phyloP scores from a whole-genome alignment of 2,888 invertebrate species.

The Phorcus lineatus region DNA sequence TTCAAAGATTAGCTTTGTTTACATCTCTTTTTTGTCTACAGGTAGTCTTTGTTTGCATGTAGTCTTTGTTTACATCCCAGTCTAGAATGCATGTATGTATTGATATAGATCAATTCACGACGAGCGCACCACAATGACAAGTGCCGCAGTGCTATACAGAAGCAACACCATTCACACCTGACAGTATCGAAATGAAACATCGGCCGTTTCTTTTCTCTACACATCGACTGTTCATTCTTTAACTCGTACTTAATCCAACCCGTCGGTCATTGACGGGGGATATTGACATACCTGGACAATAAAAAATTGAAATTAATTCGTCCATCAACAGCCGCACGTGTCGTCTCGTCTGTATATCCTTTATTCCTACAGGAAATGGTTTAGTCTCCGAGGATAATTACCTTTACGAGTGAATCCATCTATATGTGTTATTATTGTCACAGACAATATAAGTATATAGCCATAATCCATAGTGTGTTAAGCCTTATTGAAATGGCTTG shows the following conservation, averaged over 20 bases:
- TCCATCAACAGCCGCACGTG: constrained; percentile 30
- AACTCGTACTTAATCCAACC: background rate
- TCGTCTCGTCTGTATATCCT: background rate
- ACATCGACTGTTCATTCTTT: background rate
- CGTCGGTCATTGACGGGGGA: background rate
- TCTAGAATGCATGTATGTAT: background rate
- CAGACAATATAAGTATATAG: background rate
- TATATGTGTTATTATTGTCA: background rate
- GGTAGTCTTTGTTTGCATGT: background rate
- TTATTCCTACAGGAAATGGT: background rate
- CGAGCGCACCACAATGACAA: background rate
- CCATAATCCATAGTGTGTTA: too few relatives aligned
- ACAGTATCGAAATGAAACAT: background rate
- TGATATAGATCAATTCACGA: background rate
- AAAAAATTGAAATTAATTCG: constrained; percentile 29
- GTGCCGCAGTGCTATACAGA: background rate
- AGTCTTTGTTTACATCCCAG: background rate
- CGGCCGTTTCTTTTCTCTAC: background rate
- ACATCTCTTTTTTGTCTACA: too few relatives aligned
- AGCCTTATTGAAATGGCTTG: too few relatives aligned
- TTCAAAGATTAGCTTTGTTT: too few relatives aligned
- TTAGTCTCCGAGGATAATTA: too few relatives aligned
- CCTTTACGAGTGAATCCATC: background rate
- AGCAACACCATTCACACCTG: background rate
- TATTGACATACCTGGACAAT: constrained; percentile 12